Evolutionary conservation across 2,888 invertebrate species (phyloP), one percentile per base, ranked within the genome.

Genomic region (Ypsolopha sequella): DNA sequence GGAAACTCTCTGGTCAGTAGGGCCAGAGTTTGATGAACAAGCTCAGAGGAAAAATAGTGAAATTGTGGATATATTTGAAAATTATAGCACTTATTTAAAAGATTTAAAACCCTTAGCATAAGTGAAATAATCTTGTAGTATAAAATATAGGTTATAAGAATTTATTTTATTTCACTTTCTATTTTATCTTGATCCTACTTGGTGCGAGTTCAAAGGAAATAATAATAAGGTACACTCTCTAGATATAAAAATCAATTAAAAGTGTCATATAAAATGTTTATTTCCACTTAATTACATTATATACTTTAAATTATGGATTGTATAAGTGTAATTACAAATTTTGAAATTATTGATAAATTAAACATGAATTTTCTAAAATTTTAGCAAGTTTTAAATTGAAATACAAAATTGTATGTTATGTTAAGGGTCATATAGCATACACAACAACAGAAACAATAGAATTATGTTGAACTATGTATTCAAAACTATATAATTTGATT

Each of bases 1-100:
- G 57, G 98, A 98, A 76, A 93, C 93, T 0, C 79, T 98, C 38
- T 98, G 98, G 98, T 89, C 94, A 41, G 90, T 97, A 13, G 98
- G 98, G 1, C 79, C 91, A 0, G 88, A 94, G 64, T 95, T 89
- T 86, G 97, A 97, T 75, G 89, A 89, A 44, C 88, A 92, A 67
- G 88, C 76, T 35, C 24, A 24, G 14, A 90, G 91, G 60, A 89
- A 89, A 64, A 88, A 87, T 9, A 90, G 90, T 78, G 88, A 90
- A 49, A 74, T 91, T 34, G 76, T 88, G 1, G 89, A 91, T 58
- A 87, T 94, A 55, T 87, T 92, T 62, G 89, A 92, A 61, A 89
- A 89, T 65, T 92, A 93, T 68, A 90, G 91, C 55, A 71, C 88
- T 46, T 91, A 90, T 60, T 80, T 93, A 48, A 82, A 88, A 63